phyloP scores from a whole-genome alignment of 2,797 vertebrate genomes.

The Uromys caudimaculatus region DNA sequence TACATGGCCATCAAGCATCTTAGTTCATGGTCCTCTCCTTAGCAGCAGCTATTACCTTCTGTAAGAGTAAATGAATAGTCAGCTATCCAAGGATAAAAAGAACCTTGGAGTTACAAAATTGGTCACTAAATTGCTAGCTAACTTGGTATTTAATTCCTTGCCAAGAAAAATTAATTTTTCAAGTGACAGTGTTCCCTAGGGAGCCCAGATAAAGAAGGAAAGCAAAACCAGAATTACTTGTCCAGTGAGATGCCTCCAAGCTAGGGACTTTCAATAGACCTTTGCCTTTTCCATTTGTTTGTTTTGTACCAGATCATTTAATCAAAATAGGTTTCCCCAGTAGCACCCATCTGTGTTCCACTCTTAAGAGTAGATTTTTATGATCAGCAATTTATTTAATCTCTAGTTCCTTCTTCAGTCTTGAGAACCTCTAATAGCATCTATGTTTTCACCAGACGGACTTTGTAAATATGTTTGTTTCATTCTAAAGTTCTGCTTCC shows the following conservation, averaged over 20 bases:
- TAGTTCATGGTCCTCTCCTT: constrained; percentile 38
- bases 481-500: constrained; percentile 50
- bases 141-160: constrained; percentile 44
- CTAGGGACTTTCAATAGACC: constrained; percentile 7
- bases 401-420: constrained; percentile 70
- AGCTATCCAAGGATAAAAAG: constrained; percentile 38
- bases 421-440: constrained; percentile 72
- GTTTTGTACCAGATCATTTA: background rate
- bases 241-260: constrained; percentile 26
- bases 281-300: constrained; percentile 51
- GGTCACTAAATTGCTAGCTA: constrained; percentile 49
- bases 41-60: constrained; percentile 1
- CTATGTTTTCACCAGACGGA: constrained; percentile 73
- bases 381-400: constrained; percentile 68
- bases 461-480: constrained; percentile 74
- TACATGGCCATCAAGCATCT: background rate
- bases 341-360: background rate
- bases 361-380: constrained; percentile 47
- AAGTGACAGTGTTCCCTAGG: constrained; percentile 35
- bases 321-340: background rate
- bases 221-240: background rate
- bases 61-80: constrained; percentile 54
- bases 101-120: constrained; percentile 61
- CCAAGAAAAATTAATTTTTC: constrained; percentile 64
- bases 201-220: constrained; percentile 55